Conservation (phyloP, 2,113 vertebrate genomes). For the Uria lomvia region DNA sequence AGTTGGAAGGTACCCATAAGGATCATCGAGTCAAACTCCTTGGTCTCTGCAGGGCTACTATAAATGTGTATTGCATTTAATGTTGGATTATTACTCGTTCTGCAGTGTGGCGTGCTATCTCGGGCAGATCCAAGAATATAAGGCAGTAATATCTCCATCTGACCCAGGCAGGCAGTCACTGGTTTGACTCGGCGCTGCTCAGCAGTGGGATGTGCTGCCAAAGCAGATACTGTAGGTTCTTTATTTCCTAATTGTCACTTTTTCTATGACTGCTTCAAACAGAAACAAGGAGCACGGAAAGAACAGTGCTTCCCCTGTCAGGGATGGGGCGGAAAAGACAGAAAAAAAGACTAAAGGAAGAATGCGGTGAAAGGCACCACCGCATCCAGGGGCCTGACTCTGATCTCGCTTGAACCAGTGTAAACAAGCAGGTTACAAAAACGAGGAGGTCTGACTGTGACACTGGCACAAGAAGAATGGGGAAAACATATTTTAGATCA, state of each 20-base stretch:
- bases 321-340: neutral
- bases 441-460: neutral
- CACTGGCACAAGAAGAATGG: neutral
- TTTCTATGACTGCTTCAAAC: slow-evolving; percentile 4
- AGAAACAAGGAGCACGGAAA: neutral
- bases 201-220: slow-evolving; percentile 15
- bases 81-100: neutral
- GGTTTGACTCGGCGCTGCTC: neutral
- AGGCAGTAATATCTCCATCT: neutral
- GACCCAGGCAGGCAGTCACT: neutral
- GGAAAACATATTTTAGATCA: neutral
- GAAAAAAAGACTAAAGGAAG: neutral
- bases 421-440: slow-evolving; percentile 7
- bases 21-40: neutral
- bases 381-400: neutral
- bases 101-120: neutral
- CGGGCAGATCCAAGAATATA: neutral
- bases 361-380: neutral
- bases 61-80: neutral
- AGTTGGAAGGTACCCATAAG: neutral
- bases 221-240: slow-evolving; percentile 33
- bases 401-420: neutral
- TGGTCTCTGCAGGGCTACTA: neutral
- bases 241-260: slow-evolving; percentile 57
- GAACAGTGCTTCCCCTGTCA: slow-evolving; percentile 44